These are phyloP conservation scores for Eidolon helvum DNA, from an alignment of 2,113 vertebrate species.

Conservation along the genomic window DNA sequence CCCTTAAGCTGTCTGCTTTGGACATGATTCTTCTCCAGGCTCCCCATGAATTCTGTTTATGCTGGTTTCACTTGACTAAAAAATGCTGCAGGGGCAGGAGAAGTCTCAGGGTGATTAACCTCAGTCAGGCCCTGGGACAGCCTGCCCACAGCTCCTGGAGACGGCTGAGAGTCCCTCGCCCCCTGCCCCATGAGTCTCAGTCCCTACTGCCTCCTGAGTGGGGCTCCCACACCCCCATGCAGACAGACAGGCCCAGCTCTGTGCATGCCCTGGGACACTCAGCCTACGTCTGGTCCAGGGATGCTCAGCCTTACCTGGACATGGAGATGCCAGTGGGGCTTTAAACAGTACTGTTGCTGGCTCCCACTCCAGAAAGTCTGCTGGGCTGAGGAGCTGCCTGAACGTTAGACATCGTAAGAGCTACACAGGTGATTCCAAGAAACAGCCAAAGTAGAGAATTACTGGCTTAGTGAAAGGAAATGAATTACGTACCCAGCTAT, in stretches of 20 bases:
- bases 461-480: background rate
- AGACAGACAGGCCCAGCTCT: background rate
- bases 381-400: background rate
- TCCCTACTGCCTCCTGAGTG: background rate
- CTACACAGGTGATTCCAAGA: background rate
- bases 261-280: background rate
- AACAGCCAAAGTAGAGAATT: background rate
- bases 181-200: rapidly evolving
- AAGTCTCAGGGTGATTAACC: background rate
- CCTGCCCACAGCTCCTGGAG: background rate
- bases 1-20: background rate
- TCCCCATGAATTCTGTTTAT: background rate
- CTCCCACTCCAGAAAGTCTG: background rate
- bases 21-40: background rate
- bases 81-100: background rate
- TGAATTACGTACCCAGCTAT: background rate
- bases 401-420: background rate
- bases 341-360: background rate
- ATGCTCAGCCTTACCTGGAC: background rate
- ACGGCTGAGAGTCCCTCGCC: background rate
- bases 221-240: rapidly evolving
- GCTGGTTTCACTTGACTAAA: background rate
- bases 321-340: background rate
- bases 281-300: no score
- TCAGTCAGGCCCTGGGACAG: background rate